Evolutionary conservation across 2,797 vertebrate species (phyloP), one percentile per base, ranked within the genome.

Genomic region (Rhincodon typus): DNA sequence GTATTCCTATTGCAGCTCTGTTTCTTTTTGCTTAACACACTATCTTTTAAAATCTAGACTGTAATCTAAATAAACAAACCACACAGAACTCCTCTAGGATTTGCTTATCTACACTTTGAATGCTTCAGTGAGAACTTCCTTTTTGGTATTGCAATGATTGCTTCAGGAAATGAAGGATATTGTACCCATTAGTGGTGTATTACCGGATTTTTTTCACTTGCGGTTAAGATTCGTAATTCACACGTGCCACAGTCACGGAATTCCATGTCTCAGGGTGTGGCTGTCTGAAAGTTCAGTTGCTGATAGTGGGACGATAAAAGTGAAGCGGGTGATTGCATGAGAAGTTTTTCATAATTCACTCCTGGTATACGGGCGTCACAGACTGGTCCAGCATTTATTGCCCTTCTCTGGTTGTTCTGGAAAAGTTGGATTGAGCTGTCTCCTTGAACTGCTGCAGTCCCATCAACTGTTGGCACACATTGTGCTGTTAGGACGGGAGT

Each of bases 141-240:
- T 42, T 93, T 69, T 93, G 21, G 62, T 93, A 42, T 69, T 93
- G 69, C n/a, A 42, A 93, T 93, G 90, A 93, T 93, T 93, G 66
- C 69, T 69, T 93, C 90, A 93, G 90, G 90, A 93, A 93, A 93
- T 93, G 62, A 67, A 93, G 62, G 90, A 93, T 93, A 67, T 67
- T 93, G 90, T n/a, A 93, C 66, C 90, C 90, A 93, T 93, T 93
- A 67, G n/a, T 42, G 38, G n/a, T 13, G 34, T 19, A 66, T 62
- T 67, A 66, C 57, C 15, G 38, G 90, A 23, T 69, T 93, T 66
- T n/a, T n/a, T 38, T 67, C 57, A 38, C 57, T 69, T 69, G 90
- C 19, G 10, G 23, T 50, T 57, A 21, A 93, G 62, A 67, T 69
- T 93, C 2, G 90, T 42, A 67, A 42, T 38, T 67, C 62, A 69